Evolutionary conservation across 2,888 invertebrate genomes (phyloP), one percentile per base, ranked within the genome.

Genomic region (Cancer borealis): DNA sequence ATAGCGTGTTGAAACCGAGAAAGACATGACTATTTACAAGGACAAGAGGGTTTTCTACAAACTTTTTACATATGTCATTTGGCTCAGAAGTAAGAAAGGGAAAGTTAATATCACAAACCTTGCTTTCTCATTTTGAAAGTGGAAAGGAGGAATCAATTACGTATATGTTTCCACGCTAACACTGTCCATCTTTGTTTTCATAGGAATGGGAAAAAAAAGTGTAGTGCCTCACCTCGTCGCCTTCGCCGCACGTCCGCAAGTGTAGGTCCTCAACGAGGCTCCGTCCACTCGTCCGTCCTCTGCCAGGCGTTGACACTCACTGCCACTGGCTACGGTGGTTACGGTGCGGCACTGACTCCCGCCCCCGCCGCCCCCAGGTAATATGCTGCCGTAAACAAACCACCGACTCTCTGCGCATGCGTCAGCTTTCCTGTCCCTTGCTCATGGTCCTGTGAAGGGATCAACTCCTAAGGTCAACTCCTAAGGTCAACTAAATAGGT

Each of bases 291-390:
- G 26, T 79, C 79, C 79, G 79, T 30, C 30, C 26, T 30, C 79
- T 79, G 79, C 30, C 79, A 79, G 30, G 79, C 0, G 30, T 79
- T 26, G 26, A 79, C 79, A 30, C 79, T 79, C 79, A 79, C 79
- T 79, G 30, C 12, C 30, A 79, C 79, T 79, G 30, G 30, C 30
- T 12, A 79, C 26, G 79, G 30, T 30, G 30, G 30, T 79, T 14
- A 79, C 79, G 79, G 30, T 30, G 79, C 79, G 79, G 79, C 30
- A 79, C 79, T 79, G 79, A 14, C 79, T 79, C 30, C 79, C 14
- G 66, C 30, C 8, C 30, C 26, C 79, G 1, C 12, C 79, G 79
- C 79, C 79, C 12, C 30, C 30, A 30, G 79, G 30, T 79, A 79
- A 79, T 79, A 79, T 79, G 30, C 79, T 30, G 79, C 79, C 79